These are phyloP conservation scores for Tenthredo mesomela DNA, from an alignment of 2,888 invertebrate genomes.

Conservation along the genomic window DNA sequence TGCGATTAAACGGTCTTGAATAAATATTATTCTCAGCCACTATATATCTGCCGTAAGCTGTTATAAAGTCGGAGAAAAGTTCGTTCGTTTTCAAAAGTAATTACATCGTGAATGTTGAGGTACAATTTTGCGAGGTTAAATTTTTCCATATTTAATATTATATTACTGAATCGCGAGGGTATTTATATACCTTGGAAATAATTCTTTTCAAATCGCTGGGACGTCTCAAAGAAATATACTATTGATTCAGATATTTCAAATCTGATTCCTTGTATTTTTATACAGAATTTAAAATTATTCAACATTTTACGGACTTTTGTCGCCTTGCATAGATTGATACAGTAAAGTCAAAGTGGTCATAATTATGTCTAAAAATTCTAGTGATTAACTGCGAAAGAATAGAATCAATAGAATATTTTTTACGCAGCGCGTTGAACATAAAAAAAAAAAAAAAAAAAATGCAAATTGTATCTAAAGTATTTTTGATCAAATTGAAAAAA, in stretches of 20 bases:
- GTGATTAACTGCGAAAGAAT: background rate
- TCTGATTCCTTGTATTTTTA: no score
- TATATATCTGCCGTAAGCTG: background rate
- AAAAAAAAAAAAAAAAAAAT: background rate
- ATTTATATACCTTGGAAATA: no score
- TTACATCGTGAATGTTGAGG: background rate
- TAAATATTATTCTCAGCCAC: constrained; percentile 20
- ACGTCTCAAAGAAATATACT: no score
- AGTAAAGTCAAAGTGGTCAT: no score
- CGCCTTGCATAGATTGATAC: no score
- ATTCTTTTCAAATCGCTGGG: no score
- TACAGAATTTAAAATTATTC: no score
- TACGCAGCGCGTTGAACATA: background rate
- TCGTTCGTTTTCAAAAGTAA: background rate
- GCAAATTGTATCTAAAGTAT: background rate
- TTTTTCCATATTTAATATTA: background rate
- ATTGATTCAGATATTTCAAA: no score
- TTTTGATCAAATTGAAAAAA: background rate
- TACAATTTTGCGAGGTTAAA: background rate
- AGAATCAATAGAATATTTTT: background rate
- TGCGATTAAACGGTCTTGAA: constrained; percentile 13
- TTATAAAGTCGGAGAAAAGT: background rate
- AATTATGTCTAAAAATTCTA: background rate
- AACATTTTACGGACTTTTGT: no score
- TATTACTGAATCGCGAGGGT: background rate